phyloP scores from a whole-genome alignment of 2,888 invertebrate species.

The Asteroscopus sphinx region DNA sequence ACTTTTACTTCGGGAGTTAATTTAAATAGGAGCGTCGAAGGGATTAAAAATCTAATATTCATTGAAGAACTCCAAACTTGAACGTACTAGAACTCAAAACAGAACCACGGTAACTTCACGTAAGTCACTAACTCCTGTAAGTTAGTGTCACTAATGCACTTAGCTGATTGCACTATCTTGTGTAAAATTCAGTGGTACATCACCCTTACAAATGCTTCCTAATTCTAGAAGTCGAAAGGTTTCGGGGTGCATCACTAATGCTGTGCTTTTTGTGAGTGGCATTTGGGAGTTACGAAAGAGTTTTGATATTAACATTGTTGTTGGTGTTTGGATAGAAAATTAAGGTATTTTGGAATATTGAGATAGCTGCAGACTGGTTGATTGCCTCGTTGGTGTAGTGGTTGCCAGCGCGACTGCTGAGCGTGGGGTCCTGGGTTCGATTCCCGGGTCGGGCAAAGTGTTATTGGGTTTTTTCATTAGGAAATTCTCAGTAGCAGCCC shows the following conservation, averaged over 20 bases:
- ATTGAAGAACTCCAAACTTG: conserved; percentile 30
- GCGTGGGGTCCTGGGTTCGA: too few species aligned
- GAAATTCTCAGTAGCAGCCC: too few species aligned
- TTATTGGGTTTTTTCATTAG: too few species aligned
- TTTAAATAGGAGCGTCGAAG: too few species aligned
- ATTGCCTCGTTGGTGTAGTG: too few species aligned
- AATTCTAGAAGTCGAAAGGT: conserved; percentile 72
- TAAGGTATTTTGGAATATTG: too few species aligned
- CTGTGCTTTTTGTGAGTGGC: conserved; percentile 48
- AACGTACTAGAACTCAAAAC: conserved; percentile 6
- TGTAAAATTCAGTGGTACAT: conserved; percentile 69
- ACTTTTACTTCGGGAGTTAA: too few species aligned
- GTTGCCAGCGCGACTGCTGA: too few species aligned
- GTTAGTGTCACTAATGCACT: conserved; percentile 64
- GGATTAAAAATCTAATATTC: conserved; percentile 37
- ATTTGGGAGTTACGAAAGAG: conserved; percentile 47
- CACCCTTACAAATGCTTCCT: conserved; percentile 69
- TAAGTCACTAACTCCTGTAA: conserved; percentile 30
- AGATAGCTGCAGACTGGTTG: too few species aligned
- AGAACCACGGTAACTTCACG: conserved; percentile 11
- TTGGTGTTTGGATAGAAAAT: too few species aligned
- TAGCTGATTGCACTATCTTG: conserved; percentile 72
- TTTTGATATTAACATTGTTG: not conserved
- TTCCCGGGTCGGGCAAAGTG: too few species aligned
- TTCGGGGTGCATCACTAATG: conserved; percentile 81